These are phyloP conservation scores for Tetragonula carbonaria DNA, from an alignment of 2,888 invertebrate genomes.

Conservation along the genomic window DNA sequence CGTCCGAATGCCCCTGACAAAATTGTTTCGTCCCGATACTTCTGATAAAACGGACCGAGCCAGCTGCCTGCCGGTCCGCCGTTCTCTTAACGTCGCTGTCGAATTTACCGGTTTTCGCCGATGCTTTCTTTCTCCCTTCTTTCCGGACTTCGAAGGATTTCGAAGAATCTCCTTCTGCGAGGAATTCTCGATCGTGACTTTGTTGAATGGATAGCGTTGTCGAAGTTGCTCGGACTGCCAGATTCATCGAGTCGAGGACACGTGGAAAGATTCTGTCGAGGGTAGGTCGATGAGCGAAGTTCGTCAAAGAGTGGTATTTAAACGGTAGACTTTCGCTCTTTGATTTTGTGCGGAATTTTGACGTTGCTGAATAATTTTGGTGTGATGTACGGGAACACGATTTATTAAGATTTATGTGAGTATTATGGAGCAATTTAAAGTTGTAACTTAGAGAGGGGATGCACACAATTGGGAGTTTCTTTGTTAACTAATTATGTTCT, in stretches of 20 bases:
- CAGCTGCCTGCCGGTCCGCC: background rate
- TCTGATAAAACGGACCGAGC: conserved; percentile 34
- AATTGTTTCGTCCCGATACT: conserved; percentile 52
- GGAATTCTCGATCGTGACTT: background rate
- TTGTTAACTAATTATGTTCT: too few relatives aligned
- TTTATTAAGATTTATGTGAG: too few relatives aligned
- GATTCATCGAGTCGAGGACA: background rate
- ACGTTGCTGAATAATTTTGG: too few relatives aligned
- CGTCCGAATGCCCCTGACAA: conserved; percentile 52
- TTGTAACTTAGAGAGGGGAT: too few relatives aligned
- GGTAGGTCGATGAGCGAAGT: background rate
- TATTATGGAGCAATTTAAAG: too few relatives aligned
- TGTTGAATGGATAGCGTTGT: background rate
- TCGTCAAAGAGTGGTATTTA: background rate
- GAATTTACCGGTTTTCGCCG: conserved; percentile 12
- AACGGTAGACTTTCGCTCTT: background rate
- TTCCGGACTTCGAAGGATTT: background rate
- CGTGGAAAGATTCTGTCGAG: background rate
- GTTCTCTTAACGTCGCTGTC: background rate
- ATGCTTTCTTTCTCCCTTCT: too few relatives aligned
- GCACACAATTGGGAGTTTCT: too few relatives aligned
- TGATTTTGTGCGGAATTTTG: too few relatives aligned
- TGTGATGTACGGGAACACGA: too few relatives aligned
- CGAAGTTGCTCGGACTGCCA: background rate
- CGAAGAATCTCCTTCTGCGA: background rate